Evolutionary conservation across 2,888 invertebrate genomes (phyloP).

Genomic region (Mythimna loreyi): DNA sequence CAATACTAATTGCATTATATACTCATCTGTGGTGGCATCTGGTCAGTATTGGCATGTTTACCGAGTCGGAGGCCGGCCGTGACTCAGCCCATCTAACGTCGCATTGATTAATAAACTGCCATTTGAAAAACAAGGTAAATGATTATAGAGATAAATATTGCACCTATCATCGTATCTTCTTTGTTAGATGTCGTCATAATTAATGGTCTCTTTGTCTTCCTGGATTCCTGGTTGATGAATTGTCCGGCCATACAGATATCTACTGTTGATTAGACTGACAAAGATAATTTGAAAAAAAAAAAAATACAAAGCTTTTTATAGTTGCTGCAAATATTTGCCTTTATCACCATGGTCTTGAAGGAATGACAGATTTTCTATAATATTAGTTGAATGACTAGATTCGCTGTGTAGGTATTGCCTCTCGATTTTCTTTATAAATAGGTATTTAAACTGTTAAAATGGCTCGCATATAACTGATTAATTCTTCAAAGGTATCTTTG

Average conservation of each 20-base stretch:
- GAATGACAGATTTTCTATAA: not conserved
- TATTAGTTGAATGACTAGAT: not conserved
- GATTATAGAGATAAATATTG: conserved; percentile 34
- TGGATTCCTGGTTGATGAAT: conserved; percentile 33
- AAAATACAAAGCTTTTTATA: not conserved
- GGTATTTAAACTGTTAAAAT: not conserved
- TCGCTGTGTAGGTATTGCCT: not conserved
- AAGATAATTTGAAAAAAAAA: not conserved
- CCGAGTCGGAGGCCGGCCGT: conserved; percentile 37
- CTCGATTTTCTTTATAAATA: not conserved
- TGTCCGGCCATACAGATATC: not conserved
- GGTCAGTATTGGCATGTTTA: conserved; percentile 51
- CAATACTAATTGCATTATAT: conserved; percentile 57
- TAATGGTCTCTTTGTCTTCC: conserved; percentile 39
- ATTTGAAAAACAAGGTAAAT: conserved; percentile 37
- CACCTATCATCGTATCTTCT: conserved; percentile 22
- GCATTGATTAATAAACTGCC: conserved; percentile 42
- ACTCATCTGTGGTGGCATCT: conserved; percentile 44
- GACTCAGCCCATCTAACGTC: conserved; percentile 44
- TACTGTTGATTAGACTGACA: not conserved
- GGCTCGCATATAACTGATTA: not conserved
- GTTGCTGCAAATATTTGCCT: not conserved
- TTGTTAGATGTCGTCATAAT: conserved; percentile 32
- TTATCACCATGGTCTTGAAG: no score
- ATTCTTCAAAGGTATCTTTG: conserved; percentile 6